A percentile compares a stretch with the other conserved stretches of the same genome.
phyloP scores from a whole-genome alignment of 1,140 invertebrate species.

The Scylla paramamosain region DNA sequence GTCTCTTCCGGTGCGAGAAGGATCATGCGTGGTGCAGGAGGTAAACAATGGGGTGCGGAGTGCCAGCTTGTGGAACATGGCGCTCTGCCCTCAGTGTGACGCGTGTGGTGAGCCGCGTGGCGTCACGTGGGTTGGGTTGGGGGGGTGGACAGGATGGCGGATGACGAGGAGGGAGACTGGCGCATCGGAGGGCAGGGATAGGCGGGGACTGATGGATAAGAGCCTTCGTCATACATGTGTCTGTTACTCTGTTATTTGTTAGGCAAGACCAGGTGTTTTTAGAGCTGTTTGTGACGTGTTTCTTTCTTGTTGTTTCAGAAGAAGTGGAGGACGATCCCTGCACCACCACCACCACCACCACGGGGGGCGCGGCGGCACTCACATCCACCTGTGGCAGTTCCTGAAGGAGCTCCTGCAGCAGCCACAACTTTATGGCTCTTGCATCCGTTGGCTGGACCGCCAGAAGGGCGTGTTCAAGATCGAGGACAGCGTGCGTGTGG shows the following conservation, averaged over 20 bases:
- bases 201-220: neutral
- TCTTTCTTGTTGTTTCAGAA: constrained; percentile 80
- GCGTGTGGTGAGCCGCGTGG: too few species aligned
- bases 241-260: neutral
- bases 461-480: constrained; percentile 98
- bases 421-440: constrained; percentile 92
- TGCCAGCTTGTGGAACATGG: neutral
- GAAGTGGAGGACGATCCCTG: constrained; percentile 83
- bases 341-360: constrained; percentile 69
- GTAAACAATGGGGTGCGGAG: neutral
- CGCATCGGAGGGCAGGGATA: neutral
- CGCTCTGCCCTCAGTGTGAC: too few species aligned
- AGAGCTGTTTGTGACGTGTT: neutral
- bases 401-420: constrained; percentile 96
- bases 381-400: constrained; percentile 99
- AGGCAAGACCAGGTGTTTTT: neutral
- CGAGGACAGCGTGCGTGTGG: constrained; percentile 97
- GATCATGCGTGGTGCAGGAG: neutral
- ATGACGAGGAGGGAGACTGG: too few species aligned
- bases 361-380: constrained; percentile 85
- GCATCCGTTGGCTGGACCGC: constrained; percentile 98
- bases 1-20: neutral
- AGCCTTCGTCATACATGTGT: neutral
- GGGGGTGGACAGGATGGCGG: too few species aligned
- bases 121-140: too few species aligned